Evolutionary conservation across 2,113 vertebrate genomes (phyloP).

Genomic region (Muntiacus reevesi): DNA sequence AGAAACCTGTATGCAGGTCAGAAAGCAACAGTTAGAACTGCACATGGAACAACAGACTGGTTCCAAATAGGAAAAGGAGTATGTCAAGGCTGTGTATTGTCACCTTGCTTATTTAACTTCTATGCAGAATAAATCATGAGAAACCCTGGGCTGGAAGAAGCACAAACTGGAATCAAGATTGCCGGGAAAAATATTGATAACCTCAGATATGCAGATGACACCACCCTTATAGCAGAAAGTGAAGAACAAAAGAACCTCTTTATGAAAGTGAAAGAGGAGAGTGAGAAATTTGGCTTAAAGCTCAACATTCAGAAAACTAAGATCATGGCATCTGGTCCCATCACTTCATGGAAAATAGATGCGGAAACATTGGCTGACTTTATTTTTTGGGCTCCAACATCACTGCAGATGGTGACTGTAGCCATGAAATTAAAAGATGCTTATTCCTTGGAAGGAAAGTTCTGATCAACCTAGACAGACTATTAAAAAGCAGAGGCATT

Average conservation of each 20-base stretch:
- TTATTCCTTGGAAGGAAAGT: background rate
- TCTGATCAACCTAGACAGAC: background rate
- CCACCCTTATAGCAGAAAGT: background rate
- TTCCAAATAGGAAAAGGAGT: background rate
- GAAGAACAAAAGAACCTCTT: background rate
- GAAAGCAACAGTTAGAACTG: background rate
- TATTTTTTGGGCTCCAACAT: background rate
- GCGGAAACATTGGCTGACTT: background rate
- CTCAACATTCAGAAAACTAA: background rate
- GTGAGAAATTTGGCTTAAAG: background rate
- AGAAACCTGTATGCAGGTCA: background rate
- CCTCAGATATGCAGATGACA: background rate
- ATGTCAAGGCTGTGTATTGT: accelerated
- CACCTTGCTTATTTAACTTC: background rate
- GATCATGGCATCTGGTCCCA: background rate
- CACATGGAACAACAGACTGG: background rate
- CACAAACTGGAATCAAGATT: background rate
- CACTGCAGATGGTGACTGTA: background rate
- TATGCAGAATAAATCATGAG: background rate
- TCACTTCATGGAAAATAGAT: background rate
- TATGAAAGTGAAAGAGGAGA: background rate
- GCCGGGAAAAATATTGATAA: background rate
- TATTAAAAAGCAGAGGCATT: background rate
- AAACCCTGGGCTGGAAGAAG: accelerated
- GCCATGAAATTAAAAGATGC: background rate